Evolutionary conservation across 2,888 invertebrate genomes (phyloP).

Genomic region (Plebejus melissa): DNA sequence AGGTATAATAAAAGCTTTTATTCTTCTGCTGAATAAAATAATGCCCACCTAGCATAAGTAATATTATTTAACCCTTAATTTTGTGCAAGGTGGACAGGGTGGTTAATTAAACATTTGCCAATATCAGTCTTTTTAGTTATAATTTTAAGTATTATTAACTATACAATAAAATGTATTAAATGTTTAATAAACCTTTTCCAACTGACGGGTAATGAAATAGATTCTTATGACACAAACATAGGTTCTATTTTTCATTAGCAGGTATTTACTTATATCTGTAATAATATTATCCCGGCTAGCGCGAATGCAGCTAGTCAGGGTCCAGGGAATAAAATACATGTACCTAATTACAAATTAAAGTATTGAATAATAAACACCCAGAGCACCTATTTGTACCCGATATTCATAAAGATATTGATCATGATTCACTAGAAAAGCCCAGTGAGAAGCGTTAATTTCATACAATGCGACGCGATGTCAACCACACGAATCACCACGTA

Average conservation of each 20-base stretch:
- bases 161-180: background rate
- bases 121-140: background rate
- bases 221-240: background rate
- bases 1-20: background rate
- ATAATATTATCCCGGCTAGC: background rate
- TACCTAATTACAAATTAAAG: too few species aligned
- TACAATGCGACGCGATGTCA: background rate
- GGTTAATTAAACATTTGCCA: background rate
- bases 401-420: background rate
- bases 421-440: background rate
- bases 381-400: too few species aligned
- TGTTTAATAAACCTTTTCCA: background rate
- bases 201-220: background rate
- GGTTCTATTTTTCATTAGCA: background rate
- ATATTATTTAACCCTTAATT: background rate
- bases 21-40: background rate
- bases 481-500: background rate
- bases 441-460: constrained; percentile 4
- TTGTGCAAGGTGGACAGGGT: background rate
- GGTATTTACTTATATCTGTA: too few species aligned
- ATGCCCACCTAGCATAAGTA: background rate
- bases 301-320: too few species aligned
- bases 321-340: too few species aligned
- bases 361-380: too few species aligned
- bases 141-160: background rate